Conservation (phyloP, 1,140 invertebrate genomes). For the Pseudobourletiella spinata region DNA sequence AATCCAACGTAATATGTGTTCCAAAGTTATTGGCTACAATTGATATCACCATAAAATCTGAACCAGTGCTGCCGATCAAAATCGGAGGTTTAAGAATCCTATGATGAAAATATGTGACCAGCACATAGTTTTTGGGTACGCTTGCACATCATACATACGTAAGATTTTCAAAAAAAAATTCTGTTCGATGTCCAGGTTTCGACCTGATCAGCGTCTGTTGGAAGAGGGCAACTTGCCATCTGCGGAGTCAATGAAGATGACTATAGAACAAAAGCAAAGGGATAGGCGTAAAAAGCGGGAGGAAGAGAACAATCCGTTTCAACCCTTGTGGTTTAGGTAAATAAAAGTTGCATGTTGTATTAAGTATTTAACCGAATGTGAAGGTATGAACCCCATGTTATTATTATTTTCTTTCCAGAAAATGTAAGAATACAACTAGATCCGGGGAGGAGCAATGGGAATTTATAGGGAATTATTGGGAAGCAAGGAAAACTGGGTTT, state of each 20-base stretch:
- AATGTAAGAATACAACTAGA: constrained; percentile 38
- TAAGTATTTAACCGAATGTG: too few species aligned
- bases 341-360: constrained; percentile 23
- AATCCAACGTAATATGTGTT: too few species aligned
- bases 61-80: too few species aligned
- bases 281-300: constrained; percentile 55
- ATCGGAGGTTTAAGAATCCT: too few species aligned
- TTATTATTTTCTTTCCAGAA: constrained; percentile 22
- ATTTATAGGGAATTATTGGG: constrained; percentile 54
- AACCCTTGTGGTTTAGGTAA: constrained; percentile 57
- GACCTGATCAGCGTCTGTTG: constrained; percentile 52
- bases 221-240: constrained; percentile 65
- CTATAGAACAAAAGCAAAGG: constrained; percentile 58
- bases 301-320: constrained; percentile 45
- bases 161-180: too few species aligned
- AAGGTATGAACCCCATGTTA: too few species aligned
- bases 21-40: too few species aligned
- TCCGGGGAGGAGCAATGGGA: constrained; percentile 52
- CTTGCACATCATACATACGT: too few species aligned
- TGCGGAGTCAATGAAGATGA: constrained; percentile 60
- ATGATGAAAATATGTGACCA: too few species aligned
- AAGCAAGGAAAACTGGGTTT: constrained; percentile 50
- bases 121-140: too few species aligned
- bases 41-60: too few species aligned
- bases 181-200: too few species aligned